phyloP scores from a whole-genome alignment of 2,113 vertebrate species.

The Etheostoma spectabile region DNA sequence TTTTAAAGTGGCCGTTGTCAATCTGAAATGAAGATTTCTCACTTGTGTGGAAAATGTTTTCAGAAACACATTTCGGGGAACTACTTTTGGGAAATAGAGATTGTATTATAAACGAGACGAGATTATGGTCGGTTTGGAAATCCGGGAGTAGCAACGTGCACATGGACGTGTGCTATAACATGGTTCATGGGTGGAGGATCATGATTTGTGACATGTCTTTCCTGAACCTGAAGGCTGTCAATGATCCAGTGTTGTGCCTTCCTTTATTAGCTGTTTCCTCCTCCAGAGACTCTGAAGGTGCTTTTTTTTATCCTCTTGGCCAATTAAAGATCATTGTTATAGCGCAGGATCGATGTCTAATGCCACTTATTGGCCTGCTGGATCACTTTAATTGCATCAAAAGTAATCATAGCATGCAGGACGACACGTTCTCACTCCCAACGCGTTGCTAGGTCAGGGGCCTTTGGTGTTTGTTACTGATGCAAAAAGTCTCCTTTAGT shows the following conservation, averaged over 20 bases:
- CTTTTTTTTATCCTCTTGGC: neutral
- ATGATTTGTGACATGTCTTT: neutral
- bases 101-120: no score
- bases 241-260: constrained; percentile 7
- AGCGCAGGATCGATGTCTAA: neutral
- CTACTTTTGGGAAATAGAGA: no score
- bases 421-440: no score
- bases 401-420: neutral
- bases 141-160: no score
- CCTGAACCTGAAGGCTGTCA: constrained; percentile 3
- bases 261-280: constrained; percentile 10
- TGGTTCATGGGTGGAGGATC: neutral
- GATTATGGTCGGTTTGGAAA: no score
- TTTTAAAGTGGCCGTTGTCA: no score
- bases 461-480: no score
- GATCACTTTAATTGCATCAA: neutral
- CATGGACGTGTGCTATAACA: no score
- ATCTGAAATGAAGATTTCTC: no score
- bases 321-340: neutral
- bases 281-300: neutral
- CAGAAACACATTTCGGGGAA: no score
- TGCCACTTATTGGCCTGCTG: neutral
- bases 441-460: no score
- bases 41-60: no score
- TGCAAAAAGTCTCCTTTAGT: neutral